Base-by-base conservation (phyloP, 1,140 invertebrate species). In the Danaus melanippus region DNA sequence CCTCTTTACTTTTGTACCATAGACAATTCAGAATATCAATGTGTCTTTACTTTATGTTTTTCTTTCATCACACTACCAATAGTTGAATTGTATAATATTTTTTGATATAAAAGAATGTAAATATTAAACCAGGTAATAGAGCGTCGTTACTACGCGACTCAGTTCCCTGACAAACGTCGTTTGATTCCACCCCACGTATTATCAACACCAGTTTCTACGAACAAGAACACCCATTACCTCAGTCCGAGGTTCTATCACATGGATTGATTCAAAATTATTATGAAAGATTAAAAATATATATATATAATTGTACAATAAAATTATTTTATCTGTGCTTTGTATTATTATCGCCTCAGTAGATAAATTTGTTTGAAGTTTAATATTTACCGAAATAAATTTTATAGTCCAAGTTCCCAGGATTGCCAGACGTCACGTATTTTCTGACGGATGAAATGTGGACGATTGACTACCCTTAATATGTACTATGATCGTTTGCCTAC, bases 51-150 rank as follows among this genome's bases (percentile, higher is more conserved):
- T 5, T 9, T 49, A 0, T 17, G 15, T 44, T 17, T 58, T 50
- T 47, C 9, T 46, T 40, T 50, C 39, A 15, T 54, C 42, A n/a
- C 40, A 12, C n/a, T 32, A 52, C 9, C 4, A 50, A 17, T 46
- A 45, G 9, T 43, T 1, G 42, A 3, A 32, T 52, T 32, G 21
- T 4, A 32, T 32, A 32, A 32, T 2, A 32, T 32, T 32, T 32
- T n/a, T 32, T 32, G 0, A 32, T 7, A 32, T 32, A 32, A 32
- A 32, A 2, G 8, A 50, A 50, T 39, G 40, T 56, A 52, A 52
- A 10, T 61, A 32, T 61, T 45, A 74, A 15, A 67, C 0, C 62
- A 88, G 87, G 86, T 96, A 8, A 94, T 95, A 59, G 93, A 95
- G 79, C 89, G 91, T 60, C 88, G 91, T 49, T 92, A 91, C 67